A percentile compares a stretch with the other conserved stretches of the same genome.
Conservation (phyloP, 2,113 vertebrate species). For the Podocnemis expansa region DNA sequence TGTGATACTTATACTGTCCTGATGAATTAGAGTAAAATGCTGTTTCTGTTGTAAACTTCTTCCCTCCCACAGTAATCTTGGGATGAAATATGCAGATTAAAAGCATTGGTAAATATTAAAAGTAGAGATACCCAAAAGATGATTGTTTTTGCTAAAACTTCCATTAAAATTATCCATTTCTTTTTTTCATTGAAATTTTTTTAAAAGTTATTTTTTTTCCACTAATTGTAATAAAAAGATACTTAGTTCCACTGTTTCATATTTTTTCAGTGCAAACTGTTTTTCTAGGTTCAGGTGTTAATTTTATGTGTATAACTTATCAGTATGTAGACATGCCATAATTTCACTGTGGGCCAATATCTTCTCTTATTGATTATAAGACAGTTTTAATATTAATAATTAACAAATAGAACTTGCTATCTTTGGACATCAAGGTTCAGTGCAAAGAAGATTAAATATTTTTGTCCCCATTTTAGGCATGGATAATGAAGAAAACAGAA, state of each 20-base stretch:
- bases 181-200: neutral
- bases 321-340: neutral
- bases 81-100: neutral
- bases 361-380: neutral
- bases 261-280: neutral
- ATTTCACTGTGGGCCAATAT: neutral
- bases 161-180: neutral
- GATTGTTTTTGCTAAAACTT: neutral
- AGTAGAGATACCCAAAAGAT: constrained; percentile 6
- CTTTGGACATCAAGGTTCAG: neutral
- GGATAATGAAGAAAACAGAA: neutral
- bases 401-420: rapidly evolving
- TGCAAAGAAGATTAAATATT: neutral
- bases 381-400: neutral
- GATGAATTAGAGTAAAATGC: constrained; percentile 44
- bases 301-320: neutral
- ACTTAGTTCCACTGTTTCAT: too few relatives aligned
- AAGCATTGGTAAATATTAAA: neutral
- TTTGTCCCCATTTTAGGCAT: neutral
- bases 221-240: neutral
- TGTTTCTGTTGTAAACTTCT: neutral
- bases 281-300: neutral
- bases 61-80: neutral
- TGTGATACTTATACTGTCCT: constrained; percentile 31
- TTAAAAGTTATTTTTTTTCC: neutral